phyloP scores from a whole-genome alignment of 2,888 invertebrate species.

The Arrhopalites spinosus region DNA sequence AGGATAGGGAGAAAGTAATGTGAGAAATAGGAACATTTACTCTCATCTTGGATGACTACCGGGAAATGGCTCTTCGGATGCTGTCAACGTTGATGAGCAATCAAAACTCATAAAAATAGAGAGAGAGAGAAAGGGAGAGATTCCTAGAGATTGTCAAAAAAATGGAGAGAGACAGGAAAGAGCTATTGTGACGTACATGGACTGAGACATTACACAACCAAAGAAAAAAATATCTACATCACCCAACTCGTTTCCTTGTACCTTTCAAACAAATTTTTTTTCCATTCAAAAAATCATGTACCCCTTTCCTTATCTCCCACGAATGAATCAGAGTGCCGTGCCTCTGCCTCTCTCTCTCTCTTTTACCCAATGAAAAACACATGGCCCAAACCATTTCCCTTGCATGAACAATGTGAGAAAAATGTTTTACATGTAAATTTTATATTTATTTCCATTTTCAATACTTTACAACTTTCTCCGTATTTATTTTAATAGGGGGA shows the following conservation, averaged over 20 bases:
- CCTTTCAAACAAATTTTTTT: neutral
- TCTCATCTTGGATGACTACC: too few species aligned
- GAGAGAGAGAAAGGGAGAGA: conserved; percentile 1
- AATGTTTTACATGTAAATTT: neutral
- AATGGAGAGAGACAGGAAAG: neutral
- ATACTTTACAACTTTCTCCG: neutral
- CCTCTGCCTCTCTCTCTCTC: neutral
- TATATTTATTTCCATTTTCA: neutral
- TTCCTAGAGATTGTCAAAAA: neutral
- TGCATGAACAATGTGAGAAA: too few species aligned
- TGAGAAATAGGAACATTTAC: too few species aligned
- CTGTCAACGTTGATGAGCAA: too few species aligned
- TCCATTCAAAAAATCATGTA: neutral
- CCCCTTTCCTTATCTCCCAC: neutral
- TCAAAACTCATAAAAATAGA: neutral
- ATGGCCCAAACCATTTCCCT: too few species aligned
- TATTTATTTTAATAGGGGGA: too few species aligned
- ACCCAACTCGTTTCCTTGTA: neutral
- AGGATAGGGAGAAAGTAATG: too few species aligned
- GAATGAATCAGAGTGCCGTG: neutral
- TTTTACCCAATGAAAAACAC: too few species aligned
- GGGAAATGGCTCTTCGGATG: too few species aligned
- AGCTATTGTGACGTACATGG: neutral
- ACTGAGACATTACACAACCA: neutral
- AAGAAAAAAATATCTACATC: neutral